Evolutionary conservation across 2,888 invertebrate species (phyloP).

Genomic region (Anthophora plumipes): DNA sequence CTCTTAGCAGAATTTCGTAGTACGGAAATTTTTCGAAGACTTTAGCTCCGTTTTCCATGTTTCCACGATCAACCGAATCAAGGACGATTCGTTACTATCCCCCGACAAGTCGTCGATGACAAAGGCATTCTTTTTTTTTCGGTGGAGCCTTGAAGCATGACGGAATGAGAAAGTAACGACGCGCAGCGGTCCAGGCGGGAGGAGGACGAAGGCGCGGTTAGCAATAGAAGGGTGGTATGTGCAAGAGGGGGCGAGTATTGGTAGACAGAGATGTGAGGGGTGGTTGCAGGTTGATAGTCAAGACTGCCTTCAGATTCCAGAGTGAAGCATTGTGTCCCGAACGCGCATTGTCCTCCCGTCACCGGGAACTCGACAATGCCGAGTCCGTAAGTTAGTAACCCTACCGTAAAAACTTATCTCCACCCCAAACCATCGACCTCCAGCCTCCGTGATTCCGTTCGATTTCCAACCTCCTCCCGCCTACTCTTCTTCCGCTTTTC

Average conservation of each 20-base stretch:
- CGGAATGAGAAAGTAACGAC: slow-evolving; percentile 71
- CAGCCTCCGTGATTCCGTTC: slow-evolving; percentile 72
- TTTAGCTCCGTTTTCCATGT: too few species aligned
- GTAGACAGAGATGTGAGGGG: slow-evolving; percentile 60
- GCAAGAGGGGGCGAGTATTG: slow-evolving; percentile 66
- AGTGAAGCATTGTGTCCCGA: slow-evolving; percentile 80
- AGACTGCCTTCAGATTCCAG: slow-evolving; percentile 78
- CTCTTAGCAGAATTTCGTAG: too few species aligned
- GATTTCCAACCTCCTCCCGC: slow-evolving; percentile 68
- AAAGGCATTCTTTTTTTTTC: slow-evolving; percentile 25
- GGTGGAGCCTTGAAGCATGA: slow-evolving; percentile 9
- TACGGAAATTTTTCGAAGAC: too few species aligned
- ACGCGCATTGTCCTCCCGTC: slow-evolving; percentile 82
- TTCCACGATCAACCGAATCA: too few species aligned
- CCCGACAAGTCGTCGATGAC: slow-evolving; percentile 5
- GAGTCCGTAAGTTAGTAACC: slow-evolving; percentile 80
- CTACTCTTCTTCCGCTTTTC: slow-evolving; percentile 50
- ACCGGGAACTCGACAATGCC: slow-evolving; percentile 80
- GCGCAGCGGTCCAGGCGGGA: not conserved
- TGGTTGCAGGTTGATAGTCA: slow-evolving; percentile 74
- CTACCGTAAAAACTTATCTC: slow-evolving; percentile 82
- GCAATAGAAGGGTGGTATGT: slow-evolving; percentile 60
- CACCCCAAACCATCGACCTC: slow-evolving; percentile 73
- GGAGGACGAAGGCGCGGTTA: slow-evolving; percentile 24
- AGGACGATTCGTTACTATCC: not conserved